phyloP scores from a whole-genome alignment of 2,113 vertebrate species.

The Istiophorus platypterus region DNA sequence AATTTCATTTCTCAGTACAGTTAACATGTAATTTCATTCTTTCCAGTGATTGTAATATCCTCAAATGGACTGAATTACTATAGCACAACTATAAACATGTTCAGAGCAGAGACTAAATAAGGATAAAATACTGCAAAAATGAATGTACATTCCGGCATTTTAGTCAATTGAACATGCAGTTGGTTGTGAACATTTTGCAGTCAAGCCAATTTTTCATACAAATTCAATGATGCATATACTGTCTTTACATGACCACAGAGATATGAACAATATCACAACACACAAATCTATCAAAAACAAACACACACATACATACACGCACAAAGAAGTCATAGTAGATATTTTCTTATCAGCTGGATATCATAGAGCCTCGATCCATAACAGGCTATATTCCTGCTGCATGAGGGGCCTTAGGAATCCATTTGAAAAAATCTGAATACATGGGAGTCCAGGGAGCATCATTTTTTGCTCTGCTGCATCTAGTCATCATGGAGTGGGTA shows the following conservation, averaged over 20 bases:
- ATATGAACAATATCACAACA: conserved; percentile 1
- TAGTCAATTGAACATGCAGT: background rate
- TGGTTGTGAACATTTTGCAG: background rate
- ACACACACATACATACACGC: background rate
- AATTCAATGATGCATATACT: background rate
- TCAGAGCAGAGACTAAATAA: conserved; percentile 9
- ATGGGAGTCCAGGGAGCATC: conserved; percentile 69
- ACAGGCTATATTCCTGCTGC: background rate
- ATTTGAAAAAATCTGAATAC: conserved; percentile 77
- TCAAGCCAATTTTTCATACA: background rate
- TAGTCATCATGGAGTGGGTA: conserved; percentile 75
- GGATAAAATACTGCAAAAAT: conserved; percentile 14
- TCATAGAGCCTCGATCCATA: conserved; percentile 52
- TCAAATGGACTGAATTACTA: conserved; percentile 28
- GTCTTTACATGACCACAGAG: background rate
- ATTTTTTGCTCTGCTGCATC: conserved; percentile 81
- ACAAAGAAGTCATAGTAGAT: conserved; percentile 1
- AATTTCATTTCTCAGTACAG: conserved; percentile 41
- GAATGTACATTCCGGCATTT: conserved; percentile 17
- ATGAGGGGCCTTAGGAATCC: conserved; percentile 54
- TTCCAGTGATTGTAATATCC: conserved; percentile 27
- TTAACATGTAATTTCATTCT: conserved; percentile 39
- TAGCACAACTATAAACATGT: conserved; percentile 15
- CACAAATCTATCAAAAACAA: background rate
- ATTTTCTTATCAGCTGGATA: conserved; percentile 52